Evolutionary conservation across 2,888 invertebrate genomes (phyloP), one percentile per base, ranked within the genome.

Genomic region (Gryllus longicercus): DNA sequence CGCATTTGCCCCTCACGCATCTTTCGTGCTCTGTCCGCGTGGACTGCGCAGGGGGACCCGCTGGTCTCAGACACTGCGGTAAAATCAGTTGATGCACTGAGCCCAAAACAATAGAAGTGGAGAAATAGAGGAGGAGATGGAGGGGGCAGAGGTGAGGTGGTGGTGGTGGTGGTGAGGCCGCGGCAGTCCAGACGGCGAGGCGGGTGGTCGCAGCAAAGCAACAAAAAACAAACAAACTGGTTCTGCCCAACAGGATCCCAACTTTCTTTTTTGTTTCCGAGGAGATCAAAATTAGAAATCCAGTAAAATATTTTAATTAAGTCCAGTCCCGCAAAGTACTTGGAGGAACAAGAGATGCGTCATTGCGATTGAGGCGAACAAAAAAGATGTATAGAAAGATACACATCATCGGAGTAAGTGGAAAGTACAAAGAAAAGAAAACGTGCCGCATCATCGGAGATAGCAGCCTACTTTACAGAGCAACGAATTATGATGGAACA

Each of bases 301-400:
- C 63, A 63, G 63, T 63, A n/a, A 63, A 63, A 63, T 63, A 63
- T 63, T 63, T 63, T 63, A 63, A 63, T 63, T 63, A 63, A 63
- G 16, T 63, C n/a, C 16, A 63, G 63, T 14, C 16, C 63, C n/a
- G 14, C 63, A 63, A 63, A 18, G 63, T n/a, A 63, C 63, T 63
- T 63, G n/a, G 10, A 16, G n/a, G 63, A 63, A 63, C 63, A 63
- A 63, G 16, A 63, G 16, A 63, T 63, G 63, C 63, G n/a, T 63
- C 63, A n/a, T n/a, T 18, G n/a, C 63, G 16, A 63, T 63, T 63
- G 38, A 38, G 38, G 38, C 8, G 38, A 38, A 38, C 38, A 38
- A 38, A 38, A 38, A 38, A 38, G 38, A 38, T 38, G 38, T 38
- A 38, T 38, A 38, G 38, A 38, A 38, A 38, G 38, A 38, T 38